phyloP scores from a whole-genome alignment of 2,113 vertebrate species.

The Gallinago undulata region DNA sequence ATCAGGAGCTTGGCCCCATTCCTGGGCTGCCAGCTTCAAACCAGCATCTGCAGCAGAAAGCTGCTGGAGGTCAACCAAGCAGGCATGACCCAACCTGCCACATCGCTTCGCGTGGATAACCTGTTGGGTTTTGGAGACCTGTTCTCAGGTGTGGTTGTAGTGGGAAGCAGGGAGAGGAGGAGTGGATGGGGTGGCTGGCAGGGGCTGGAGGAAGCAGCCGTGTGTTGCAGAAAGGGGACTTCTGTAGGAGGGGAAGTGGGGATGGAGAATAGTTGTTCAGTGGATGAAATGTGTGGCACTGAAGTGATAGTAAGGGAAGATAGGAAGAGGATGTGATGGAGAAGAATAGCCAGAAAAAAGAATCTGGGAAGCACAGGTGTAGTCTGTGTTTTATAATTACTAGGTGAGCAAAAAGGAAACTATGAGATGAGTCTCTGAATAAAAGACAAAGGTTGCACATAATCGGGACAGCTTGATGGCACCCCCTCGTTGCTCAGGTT shows the following conservation, averaged over 20 bases:
- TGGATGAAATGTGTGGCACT: not conserved
- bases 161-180: not conserved
- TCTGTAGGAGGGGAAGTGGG: not conserved
- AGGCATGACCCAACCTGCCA: accelerated
- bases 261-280: not conserved
- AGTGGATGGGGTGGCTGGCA: not conserved
- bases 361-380: accelerated
- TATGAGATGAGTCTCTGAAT: not conserved
- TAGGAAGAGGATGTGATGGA: not conserved
- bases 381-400: not conserved
- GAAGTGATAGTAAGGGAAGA: not conserved
- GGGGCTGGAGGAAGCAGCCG: not conserved
- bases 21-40: not conserved
- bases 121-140: not conserved
- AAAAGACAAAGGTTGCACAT: not conserved
- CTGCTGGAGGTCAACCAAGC: not conserved
- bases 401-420: not conserved
- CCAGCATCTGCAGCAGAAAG: not conserved
- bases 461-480: not conserved
- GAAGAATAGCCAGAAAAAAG: not conserved
- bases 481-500: not conserved
- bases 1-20: not conserved
- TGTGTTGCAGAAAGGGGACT: not conserved
- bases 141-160: not conserved
- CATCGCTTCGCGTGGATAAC: accelerated